These are phyloP conservation scores for Resseliella maxima DNA, from an alignment of 2,888 invertebrate genomes.

Conservation along the genomic window DNA sequence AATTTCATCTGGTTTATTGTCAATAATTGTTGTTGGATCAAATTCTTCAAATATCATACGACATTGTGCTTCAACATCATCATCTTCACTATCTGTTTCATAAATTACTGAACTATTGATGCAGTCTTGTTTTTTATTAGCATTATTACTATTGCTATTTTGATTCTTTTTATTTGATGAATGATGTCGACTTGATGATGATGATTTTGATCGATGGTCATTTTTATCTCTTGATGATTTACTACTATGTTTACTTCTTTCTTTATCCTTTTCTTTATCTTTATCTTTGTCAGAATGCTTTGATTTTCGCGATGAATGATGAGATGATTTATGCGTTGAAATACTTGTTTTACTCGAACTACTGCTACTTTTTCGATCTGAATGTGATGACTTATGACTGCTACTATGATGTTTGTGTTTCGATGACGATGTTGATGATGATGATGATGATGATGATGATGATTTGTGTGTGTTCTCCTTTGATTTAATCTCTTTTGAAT, in stretches of 20 bases:
- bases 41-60: slow-evolving; percentile 87
- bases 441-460: not conserved
- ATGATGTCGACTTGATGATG: slow-evolving; percentile 57
- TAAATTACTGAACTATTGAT: slow-evolving; percentile 61
- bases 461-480: slow-evolving; percentile 19
- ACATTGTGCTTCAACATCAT: slow-evolving; percentile 83
- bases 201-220: slow-evolving; percentile 51
- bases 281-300: not conserved
- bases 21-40: slow-evolving; percentile 68
- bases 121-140: slow-evolving; percentile 59
- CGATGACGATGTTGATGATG: not conserved
- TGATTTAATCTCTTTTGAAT: not conserved
- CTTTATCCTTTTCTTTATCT: slow-evolving; percentile 7
- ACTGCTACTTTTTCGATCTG: slow-evolving; percentile 40
- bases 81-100: slow-evolving; percentile 69
- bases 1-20: slow-evolving; percentile 63
- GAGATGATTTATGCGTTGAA: slow-evolving; percentile 20
- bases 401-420: slow-evolving; percentile 36
- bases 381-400: slow-evolving; percentile 57
- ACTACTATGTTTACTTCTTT: slow-evolving; percentile 55
- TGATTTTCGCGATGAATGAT: slow-evolving; percentile 49
- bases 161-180: not conserved
- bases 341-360: slow-evolving; percentile 55
- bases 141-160: slow-evolving; percentile 59
- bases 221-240: slow-evolving; percentile 56